phyloP scores from a whole-genome alignment of 2,888 invertebrate genomes.

The Drosophila differens region DNA sequence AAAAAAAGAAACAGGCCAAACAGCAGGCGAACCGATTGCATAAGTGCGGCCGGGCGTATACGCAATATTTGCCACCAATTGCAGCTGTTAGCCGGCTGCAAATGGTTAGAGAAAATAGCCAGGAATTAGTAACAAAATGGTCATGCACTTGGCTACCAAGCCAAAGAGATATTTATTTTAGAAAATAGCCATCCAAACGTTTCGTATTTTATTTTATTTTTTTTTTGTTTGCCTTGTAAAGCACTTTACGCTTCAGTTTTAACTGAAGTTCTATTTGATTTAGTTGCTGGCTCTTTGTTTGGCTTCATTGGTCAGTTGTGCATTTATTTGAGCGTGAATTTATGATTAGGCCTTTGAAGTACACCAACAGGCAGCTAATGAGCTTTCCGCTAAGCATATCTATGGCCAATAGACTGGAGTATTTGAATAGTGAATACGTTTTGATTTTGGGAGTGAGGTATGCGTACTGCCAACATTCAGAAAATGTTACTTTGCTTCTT shows the following conservation, averaged over 20 bases:
- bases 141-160: constrained; percentile 25
- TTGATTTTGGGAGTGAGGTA: not conserved
- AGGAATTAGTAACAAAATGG: constrained; percentile 70
- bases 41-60: constrained; percentile 73
- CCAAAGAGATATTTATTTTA: constrained; percentile 73
- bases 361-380: constrained; percentile 21
- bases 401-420: constrained; percentile 1
- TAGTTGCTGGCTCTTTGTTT: constrained; percentile 54
- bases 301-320: constrained; percentile 64
- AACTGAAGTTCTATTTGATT: constrained; percentile 72
- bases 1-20: constrained; percentile 62
- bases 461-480: not conserved
- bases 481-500: not conserved
- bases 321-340: constrained; percentile 68
- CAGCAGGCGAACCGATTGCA: constrained; percentile 59
- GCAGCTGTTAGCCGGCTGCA: constrained; percentile 66
- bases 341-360: constrained; percentile 56
- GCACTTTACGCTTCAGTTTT: constrained; percentile 67
- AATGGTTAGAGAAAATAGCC: constrained; percentile 45
- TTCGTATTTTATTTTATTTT: constrained; percentile 21
- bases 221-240: constrained; percentile 38
- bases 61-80: constrained; percentile 79
- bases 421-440: constrained; percentile 1
- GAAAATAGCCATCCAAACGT: constrained; percentile 54
- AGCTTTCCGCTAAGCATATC: constrained; percentile 14